Evolutionary conservation across 2,797 vertebrate genomes (phyloP), one percentile per base, ranked within the genome.

Genomic region (Geotrypetes seraphini): DNA sequence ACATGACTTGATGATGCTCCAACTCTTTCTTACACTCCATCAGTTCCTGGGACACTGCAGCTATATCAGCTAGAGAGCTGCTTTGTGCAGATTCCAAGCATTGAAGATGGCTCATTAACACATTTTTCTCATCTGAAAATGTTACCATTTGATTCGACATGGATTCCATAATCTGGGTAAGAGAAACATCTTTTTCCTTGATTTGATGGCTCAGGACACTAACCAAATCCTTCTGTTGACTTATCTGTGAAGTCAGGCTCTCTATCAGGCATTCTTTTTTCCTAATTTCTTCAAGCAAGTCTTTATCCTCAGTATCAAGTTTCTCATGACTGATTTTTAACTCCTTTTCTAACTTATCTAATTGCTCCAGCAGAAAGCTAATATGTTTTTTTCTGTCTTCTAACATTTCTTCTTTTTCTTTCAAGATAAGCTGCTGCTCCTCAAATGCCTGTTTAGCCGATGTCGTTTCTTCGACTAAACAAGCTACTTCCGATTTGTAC

Each of bases 211-310:
- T 84, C 1, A 93, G 69, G 25, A 72, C 63, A 24, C 79, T 37
- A 8, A 91, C 71, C 12, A 91, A 31, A 41, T 89, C 82, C 45
- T 84, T 86, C 48, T 93, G 88, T 46, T 92, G 89, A 53, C 36
- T 71, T 8, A 84, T 50, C 50, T 91, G 87, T 24, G 84, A 43
- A 35, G 28, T 78, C 63, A 90, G 62, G n/a, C 54, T 66, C 57
- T 40, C 33, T 0, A 84, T 57, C 2, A 75, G 41, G 2, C 83
- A 66, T 6, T 83, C 77, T 68, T 81, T 89, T 7, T 47, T 47
- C 16, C 55, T 61, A 5, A 69, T 23, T 20, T 85, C 73, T 33
- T 47, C 30, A 19, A 36, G 30, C 15, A 83, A 57, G 45, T 38
- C 53, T 23, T 54, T 39, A 40, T 31, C 11, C 28, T 75, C 68